Percentiles rank a stretch among this genome's conserved stretches.
Conservation (phyloP, 2,888 invertebrate species). For the Eristalinus aeneus region DNA sequence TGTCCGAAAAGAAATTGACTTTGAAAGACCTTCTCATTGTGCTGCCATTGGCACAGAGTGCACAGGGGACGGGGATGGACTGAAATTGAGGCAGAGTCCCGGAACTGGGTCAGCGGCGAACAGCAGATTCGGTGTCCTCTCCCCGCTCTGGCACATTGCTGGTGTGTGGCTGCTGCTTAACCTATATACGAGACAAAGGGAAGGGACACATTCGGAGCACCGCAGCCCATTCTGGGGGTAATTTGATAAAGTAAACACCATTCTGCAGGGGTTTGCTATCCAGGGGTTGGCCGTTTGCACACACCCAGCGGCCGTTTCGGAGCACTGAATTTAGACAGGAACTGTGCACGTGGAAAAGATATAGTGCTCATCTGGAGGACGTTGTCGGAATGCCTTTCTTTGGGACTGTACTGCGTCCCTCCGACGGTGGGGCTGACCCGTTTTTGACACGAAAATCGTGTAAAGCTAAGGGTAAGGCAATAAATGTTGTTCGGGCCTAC, state of each 20-base stretch:
- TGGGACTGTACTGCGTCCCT: conserved; percentile 12
- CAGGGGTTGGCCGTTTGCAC: conserved; percentile 38
- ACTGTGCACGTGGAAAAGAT: conserved; percentile 52
- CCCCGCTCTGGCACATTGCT: conserved; percentile 32
- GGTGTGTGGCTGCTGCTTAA: conserved; percentile 25
- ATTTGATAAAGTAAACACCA: conserved; percentile 64
- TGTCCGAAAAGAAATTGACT: conserved; percentile 63
- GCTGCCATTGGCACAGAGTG: conserved; percentile 67
- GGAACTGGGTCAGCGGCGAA: conserved; percentile 60
- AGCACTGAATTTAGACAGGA: conserved; percentile 48
- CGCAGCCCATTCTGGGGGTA: conserved; percentile 28
- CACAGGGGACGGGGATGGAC: conserved; percentile 42
- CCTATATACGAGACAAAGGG: conserved; percentile 21
- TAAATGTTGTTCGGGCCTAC: conserved; percentile 58
- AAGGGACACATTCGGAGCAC: conserved; percentile 11
- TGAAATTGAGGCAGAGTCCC: conserved; percentile 46
- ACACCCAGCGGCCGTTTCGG: not conserved
- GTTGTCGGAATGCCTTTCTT: conserved; percentile 37
- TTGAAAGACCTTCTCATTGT: conserved; percentile 63
- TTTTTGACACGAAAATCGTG: conserved; percentile 44
- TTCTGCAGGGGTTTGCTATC: conserved; percentile 33
- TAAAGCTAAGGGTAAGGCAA: conserved; percentile 60
- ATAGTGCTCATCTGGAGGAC: not conserved
- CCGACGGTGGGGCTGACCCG: not conserved
- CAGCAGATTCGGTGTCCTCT: conserved; percentile 46